Conservation (phyloP, 1,140 invertebrate genomes). For the Drosophila watanabei region DNA sequence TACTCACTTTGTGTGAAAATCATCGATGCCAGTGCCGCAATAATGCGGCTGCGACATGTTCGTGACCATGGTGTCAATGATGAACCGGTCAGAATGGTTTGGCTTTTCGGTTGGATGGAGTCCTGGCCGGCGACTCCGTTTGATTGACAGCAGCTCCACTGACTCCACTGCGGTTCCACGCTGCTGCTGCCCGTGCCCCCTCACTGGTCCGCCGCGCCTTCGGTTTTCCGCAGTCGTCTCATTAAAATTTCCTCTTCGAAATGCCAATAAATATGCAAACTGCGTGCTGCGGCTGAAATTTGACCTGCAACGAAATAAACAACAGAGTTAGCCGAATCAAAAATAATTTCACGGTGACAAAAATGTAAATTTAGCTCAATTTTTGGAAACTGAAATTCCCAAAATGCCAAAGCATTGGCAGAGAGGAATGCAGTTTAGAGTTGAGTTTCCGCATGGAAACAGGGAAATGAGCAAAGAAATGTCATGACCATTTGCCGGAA, state of each 20-base stretch:
- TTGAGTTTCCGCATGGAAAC: constrained; percentile 47
- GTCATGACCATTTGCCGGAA: constrained; percentile 36
- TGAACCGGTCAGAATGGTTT: constrained; percentile 30
- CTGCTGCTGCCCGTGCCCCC: constrained; percentile 12
- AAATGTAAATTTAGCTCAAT: not conserved
- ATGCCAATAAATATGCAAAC: constrained; percentile 50
- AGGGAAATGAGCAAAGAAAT: constrained; percentile 18
- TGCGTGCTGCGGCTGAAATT: constrained; percentile 20
- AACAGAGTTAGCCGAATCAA: constrained; percentile 12
- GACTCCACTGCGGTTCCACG: constrained; percentile 10
- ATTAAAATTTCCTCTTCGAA: constrained; percentile 61
- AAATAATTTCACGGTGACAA: constrained; percentile 14
- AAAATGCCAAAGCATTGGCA: constrained; percentile 36
- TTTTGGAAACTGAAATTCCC: constrained; percentile 7
- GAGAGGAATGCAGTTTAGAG: constrained; percentile 21
- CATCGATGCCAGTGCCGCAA: constrained; percentile 77
- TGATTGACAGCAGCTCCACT: constrained; percentile 25
- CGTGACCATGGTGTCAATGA: constrained; percentile 80
- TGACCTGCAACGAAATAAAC: constrained; percentile 60
- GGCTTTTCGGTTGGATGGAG: constrained; percentile 12
- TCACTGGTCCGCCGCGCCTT: not conserved
- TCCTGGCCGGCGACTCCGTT: constrained; percentile 23
- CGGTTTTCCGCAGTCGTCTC: constrained; percentile 46
- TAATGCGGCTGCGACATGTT: constrained; percentile 83
- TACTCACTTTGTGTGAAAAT: constrained; percentile 84